phyloP scores from a whole-genome alignment of 2,113 vertebrate genomes.

The Cardinalis cardinalis region DNA sequence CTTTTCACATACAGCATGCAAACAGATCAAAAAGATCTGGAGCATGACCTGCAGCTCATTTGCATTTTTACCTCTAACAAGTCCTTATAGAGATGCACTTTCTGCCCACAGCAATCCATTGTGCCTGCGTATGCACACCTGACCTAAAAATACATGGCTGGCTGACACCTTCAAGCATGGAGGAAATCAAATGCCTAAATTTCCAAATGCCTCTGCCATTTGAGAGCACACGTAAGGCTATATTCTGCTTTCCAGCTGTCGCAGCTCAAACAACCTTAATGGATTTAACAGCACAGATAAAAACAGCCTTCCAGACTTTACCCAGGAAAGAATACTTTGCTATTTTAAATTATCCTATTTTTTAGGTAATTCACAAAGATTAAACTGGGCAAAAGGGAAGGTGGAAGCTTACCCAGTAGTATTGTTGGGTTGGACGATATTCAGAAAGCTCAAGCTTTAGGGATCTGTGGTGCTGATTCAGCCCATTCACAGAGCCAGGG shows the following conservation, averaged over 20 bases:
- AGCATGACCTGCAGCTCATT: not conserved
- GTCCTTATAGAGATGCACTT: not conserved
- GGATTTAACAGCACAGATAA: slow-evolving; percentile 26
- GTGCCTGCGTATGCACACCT: not conserved
- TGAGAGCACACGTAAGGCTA: not conserved
- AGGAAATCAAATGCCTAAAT: slow-evolving; percentile 23
- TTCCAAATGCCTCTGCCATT: slow-evolving; percentile 22
- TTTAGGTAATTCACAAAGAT: slow-evolving; percentile 38
- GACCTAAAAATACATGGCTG: slow-evolving; percentile 4
- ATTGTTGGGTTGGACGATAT: not conserved
- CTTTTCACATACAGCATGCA: not conserved
- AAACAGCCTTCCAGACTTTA: not conserved
- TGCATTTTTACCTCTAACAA: not conserved
- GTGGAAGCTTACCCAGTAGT: slow-evolving; percentile 29
- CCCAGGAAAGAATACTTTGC: not conserved
- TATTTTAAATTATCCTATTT: slow-evolving; percentile 19
- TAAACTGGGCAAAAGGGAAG: slow-evolving; percentile 43
- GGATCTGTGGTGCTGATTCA: slow-evolving; percentile 54
- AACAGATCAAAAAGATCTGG: not conserved
- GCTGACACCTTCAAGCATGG: not conserved
- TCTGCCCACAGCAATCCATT: not conserved
- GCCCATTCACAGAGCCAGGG: slow-evolving; percentile 32
- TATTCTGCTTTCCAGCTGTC: slow-evolving; percentile 16
- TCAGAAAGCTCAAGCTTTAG: slow-evolving; percentile 43
- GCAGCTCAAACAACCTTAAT: slow-evolving; percentile 12